phyloP scores from a whole-genome alignment of 1,140 invertebrate species.

The Pseudomyrmex dendroicus region DNA sequence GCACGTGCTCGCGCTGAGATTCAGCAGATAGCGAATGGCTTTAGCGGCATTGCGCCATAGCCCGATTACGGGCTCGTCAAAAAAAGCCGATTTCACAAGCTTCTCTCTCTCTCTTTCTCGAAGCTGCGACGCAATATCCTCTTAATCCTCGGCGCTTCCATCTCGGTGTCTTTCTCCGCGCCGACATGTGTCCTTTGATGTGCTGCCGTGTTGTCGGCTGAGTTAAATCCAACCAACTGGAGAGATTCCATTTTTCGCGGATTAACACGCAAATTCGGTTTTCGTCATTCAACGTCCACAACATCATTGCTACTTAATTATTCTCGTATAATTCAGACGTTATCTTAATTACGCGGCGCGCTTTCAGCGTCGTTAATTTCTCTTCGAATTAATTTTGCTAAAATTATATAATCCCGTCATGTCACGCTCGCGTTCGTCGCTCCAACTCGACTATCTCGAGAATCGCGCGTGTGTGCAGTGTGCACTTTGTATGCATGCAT shows the following conservation, averaged over 20 bases:
- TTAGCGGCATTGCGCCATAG: not conserved
- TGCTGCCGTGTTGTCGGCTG: not conserved
- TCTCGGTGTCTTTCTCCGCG: not conserved
- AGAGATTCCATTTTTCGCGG: not conserved
- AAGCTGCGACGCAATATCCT: conserved; percentile 14
- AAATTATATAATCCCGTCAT: conserved; percentile 45
- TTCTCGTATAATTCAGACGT: not conserved
- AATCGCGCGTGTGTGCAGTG: not conserved
- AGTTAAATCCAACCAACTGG: not conserved
- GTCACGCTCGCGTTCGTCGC: conserved; percentile 24
- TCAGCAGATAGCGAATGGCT: not conserved
- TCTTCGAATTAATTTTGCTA: conserved; percentile 37
- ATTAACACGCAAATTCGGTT: not conserved
- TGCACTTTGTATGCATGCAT: too few relatives aligned
- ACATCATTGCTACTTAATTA: not conserved
- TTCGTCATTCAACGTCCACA: too few relatives aligned
- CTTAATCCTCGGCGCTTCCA: not conserved
- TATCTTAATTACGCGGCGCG: not conserved
- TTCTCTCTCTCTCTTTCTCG: not conserved
- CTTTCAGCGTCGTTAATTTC: conserved; percentile 1
- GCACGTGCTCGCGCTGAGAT: not conserved
- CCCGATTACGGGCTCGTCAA: not conserved
- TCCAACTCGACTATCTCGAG: conserved; percentile 6
- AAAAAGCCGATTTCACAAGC: conserved; percentile 36
- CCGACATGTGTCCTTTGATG: conserved; percentile 23